Percentiles rank a stretch among this genome's conserved stretches.
Evolutionary conservation across 2,113 vertebrate genomes (phyloP).

Genomic region (Chionodraco myersi): DNA sequence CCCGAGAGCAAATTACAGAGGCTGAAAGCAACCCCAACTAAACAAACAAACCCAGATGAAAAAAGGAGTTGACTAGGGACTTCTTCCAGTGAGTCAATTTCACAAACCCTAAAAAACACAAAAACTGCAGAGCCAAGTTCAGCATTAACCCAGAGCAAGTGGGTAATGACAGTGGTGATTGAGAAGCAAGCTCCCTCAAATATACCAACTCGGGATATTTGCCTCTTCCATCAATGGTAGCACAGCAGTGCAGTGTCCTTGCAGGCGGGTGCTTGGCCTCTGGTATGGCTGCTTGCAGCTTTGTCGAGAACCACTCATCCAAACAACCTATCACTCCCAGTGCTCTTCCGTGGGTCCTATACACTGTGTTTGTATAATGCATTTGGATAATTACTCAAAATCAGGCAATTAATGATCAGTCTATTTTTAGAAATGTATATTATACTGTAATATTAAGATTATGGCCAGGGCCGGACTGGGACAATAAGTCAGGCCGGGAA

Average conservation of each 20-base stretch:
- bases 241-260: not conserved
- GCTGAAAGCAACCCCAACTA: conserved; percentile 64
- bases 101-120: conserved; percentile 33
- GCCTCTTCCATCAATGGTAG: not conserved
- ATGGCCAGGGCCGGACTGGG: no score
- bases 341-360: no score
- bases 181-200: not conserved
- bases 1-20: conserved; percentile 56
- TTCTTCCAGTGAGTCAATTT: conserved; percentile 48
- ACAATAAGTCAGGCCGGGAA: no score
- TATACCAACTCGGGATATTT: not conserved
- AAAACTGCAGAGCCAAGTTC: not conserved
- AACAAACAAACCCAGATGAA: conserved; percentile 57
- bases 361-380: no score
- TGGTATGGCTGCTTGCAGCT: no score
- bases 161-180: conserved; percentile 6
- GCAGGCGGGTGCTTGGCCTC: no score
- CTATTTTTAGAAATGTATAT: no score
- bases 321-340: no score
- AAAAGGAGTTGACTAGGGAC: conserved; percentile 25
- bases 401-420: no score
- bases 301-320: no score
- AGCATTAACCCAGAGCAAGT: not conserved
- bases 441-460: no score
- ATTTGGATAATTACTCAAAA: no score